Base-by-base conservation (phyloP, 2,888 invertebrate genomes). In the Chironomus tentans region DNA sequence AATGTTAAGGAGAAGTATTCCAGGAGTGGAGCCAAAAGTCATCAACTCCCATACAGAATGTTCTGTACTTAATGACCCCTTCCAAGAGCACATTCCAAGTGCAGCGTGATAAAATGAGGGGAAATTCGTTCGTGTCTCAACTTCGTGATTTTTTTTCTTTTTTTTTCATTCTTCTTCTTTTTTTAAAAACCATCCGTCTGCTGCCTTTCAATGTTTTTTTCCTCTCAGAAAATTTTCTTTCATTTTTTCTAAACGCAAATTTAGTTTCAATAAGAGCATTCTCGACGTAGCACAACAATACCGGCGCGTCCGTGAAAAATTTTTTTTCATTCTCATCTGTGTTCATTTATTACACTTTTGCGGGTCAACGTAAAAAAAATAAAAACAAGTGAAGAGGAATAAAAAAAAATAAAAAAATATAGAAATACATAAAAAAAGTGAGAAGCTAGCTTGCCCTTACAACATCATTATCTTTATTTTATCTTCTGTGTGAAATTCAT, bases 181-280 rank as follows among this genome's bases (percentile, higher is more conserved):
- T 62, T 68, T 68, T 48, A 65, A 65, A 65, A 65, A 24, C 65
- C 62, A 62, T 74, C 68, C 74, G 74, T 74, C 74, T 74, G 68
- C 22, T 24, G 21, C 22, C 18, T 56, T 18, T 50, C 56, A 56
- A 56, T 56, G 56, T 56, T 56, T 56, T 56, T 56, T n/a, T n/a
- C n/a, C 18, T 50, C 50, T 50, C 50, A 50, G 15, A n/a, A 15
- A n/a, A n/a, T 73, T 73, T 73, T 73, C 38, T 65, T 73, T 50
- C 62, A 21, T 18, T 68, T 74, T 74, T 74, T 74, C 74, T 74
- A 74, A 65, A 74, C 47, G 74, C 74, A 65, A 24, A 21, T 48
- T 74, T 48, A 74, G 74, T 74, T 68, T 47, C n/a, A 68, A 61
- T 74, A 74, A 15, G 74, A 74, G 68, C 61, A 61, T 74, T 74